Evolutionary conservation across 2,113 vertebrate genomes (phyloP), one percentile per base, ranked within the genome.

Genomic region (Lasiurus cinereus): DNA sequence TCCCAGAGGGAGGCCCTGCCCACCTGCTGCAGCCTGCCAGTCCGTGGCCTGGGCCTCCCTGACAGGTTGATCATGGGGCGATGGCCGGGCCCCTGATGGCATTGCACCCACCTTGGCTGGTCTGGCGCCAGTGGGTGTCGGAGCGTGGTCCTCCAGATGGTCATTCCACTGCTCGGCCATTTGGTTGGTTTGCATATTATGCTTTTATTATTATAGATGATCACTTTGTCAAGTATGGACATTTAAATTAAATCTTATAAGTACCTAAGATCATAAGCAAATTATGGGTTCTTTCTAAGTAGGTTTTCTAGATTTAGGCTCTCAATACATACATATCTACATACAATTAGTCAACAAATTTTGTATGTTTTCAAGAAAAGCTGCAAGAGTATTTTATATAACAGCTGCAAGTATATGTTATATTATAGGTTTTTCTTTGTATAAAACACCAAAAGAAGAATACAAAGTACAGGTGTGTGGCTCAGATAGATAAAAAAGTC

Each of bases 391-490:
- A 54, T 54, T 54, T 0, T 54, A 54, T 54, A 50, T 87, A 24
- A 66, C 16, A 56, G 64, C 52, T 46, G 27, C 9, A 78, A 79
- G 70, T 62, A 22, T 70, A 56, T 50, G 90, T 13, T 36, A 56
- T 56, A 76, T 74, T 50, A 62, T n/a, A 85, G 27, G 21, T 31
- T 46, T 91, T 87, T 77, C 21, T 88, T 88, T 91, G 76, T n/a
- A 56, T 69, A 62, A 64, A 88, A n/a, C 5, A n/a, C 24, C 6
- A 76, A 50, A 80, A 83, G 69, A 76, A 87, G 36, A 67, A 62
- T 48, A n/a, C 39, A 77, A 46, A 87, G 70, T 59, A 59, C 67
- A 95, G 43, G 31, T 31, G 9, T 70, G 21, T 88, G 78, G 15
- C 16, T 92, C 33, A 46, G 62, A 36, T 36, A 83, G 50, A 62